phyloP scores from a whole-genome alignment of 2,113 vertebrate genomes.

The Brevimyrus niger region DNA sequence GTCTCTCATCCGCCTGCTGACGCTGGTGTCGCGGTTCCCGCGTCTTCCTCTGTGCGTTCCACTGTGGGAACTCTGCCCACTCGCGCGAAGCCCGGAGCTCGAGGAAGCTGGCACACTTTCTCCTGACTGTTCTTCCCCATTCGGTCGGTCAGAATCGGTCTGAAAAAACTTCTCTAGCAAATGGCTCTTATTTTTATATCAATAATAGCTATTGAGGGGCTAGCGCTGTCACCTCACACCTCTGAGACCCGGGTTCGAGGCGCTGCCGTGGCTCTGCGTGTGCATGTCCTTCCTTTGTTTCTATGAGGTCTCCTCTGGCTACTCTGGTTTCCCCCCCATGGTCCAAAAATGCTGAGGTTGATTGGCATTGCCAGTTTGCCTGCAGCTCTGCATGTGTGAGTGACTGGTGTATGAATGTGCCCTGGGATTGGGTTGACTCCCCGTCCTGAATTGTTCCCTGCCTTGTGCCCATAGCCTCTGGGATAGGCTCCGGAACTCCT shows the following conservation, averaged over 20 bases:
- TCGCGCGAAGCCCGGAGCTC: neutral
- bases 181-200: neutral
- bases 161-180: neutral
- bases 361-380: neutral
- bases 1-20: neutral
- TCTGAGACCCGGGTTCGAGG: neutral
- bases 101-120: neutral
- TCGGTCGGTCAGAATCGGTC: neutral
- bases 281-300: neutral
- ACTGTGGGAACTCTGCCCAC: neutral
- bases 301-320: neutral
- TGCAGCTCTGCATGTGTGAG: neutral
- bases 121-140: neutral
- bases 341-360: neutral
- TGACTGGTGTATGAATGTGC: neutral
- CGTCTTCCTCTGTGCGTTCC: neutral
- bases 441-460: no score
- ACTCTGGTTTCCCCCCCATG: no score
- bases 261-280: neutral
- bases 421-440: no score
- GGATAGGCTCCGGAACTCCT: no score
- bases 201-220: neutral
- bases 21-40: neutral
- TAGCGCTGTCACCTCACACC: neutral
- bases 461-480: no score